Evolutionary conservation across 2,888 invertebrate species (phyloP).

Genomic region (Lepidonotus clava): DNA sequence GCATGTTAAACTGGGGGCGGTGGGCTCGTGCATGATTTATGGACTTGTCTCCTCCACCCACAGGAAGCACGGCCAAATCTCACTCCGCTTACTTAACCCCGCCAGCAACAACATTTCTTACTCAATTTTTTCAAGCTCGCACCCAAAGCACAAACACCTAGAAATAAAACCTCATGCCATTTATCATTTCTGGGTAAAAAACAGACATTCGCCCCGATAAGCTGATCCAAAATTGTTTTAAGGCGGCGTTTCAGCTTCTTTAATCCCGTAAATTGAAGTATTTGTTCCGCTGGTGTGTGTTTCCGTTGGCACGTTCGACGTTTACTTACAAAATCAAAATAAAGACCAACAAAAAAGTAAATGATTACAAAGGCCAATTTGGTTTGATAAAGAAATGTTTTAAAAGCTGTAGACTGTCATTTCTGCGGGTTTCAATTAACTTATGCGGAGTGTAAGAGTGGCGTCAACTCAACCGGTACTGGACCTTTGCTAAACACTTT

Average conservation of each 20-base stretch:
- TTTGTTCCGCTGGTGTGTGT: background rate
- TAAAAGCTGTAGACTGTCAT: too few species aligned
- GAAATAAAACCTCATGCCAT: background rate
- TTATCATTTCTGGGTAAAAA: background rate
- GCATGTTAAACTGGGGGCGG: constrained; percentile 31
- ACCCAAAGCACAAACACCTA: background rate
- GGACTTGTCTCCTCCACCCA: background rate
- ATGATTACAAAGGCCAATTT: too few species aligned
- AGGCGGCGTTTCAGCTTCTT: background rate
- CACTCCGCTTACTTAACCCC: background rate
- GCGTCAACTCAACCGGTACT: too few species aligned
- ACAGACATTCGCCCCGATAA: background rate
- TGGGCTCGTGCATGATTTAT: constrained; percentile 31
- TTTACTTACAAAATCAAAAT: too few species aligned
- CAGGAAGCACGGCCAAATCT: background rate
- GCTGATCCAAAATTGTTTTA: background rate
- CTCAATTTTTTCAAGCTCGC: background rate
- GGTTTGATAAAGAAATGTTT: too few species aligned
- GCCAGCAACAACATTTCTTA: background rate
- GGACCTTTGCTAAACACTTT: too few species aligned
- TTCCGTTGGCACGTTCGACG: too few species aligned
- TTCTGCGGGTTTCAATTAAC: too few species aligned
- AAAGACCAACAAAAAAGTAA: too few species aligned
- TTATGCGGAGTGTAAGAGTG: too few species aligned
- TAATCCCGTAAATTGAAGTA: constrained; percentile 1